Evolutionary conservation across 2,888 invertebrate genomes (phyloP).

Genomic region (Leucania comma): DNA sequence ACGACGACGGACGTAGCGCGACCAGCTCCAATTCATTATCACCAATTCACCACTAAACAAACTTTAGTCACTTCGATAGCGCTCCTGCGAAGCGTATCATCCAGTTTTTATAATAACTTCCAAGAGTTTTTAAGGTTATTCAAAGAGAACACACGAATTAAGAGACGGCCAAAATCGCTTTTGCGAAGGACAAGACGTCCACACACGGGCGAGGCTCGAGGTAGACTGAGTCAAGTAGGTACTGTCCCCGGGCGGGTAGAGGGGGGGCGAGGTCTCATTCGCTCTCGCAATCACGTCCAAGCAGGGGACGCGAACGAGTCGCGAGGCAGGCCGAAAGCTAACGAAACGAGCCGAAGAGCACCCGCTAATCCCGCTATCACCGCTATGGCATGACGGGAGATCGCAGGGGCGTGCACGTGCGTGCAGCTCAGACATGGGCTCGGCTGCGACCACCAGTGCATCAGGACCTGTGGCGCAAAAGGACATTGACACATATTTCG

Average conservation of each 20-base stretch:
- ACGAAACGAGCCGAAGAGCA: conserved; percentile 77
- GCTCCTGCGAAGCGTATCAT: conserved; percentile 67
- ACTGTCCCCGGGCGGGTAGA: conserved; percentile 76
- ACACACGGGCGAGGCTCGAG: conserved; percentile 74
- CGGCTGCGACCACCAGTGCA: conserved; percentile 41
- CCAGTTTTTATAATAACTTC: conserved; percentile 71
- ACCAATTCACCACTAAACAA: conserved; percentile 80
- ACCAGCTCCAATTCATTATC: conserved; percentile 84
- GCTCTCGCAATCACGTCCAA: conserved; percentile 80
- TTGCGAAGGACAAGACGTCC: conserved; percentile 69
- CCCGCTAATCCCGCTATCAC: conserved; percentile 82
- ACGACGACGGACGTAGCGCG: conserved; percentile 83
- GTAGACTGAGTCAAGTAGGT: conserved; percentile 80
- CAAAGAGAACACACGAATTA: conserved; percentile 82
- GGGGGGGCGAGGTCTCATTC: conserved; percentile 75
- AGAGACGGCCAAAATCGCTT: conserved; percentile 80
- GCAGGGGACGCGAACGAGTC: conserved; percentile 80
- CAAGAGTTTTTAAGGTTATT: conserved; percentile 74
- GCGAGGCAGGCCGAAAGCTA: conserved; percentile 79
- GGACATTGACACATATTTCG: conserved; percentile 58
- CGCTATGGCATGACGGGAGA: conserved; percentile 73
- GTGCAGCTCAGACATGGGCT: conserved; percentile 52
- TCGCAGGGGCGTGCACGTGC: conserved; percentile 66
- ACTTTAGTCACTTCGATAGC: conserved; percentile 73
- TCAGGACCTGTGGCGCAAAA: conserved; percentile 51